Base-by-base conservation (phyloP, 2,888 invertebrate species). In the Teinopalpus imperialis region DNA sequence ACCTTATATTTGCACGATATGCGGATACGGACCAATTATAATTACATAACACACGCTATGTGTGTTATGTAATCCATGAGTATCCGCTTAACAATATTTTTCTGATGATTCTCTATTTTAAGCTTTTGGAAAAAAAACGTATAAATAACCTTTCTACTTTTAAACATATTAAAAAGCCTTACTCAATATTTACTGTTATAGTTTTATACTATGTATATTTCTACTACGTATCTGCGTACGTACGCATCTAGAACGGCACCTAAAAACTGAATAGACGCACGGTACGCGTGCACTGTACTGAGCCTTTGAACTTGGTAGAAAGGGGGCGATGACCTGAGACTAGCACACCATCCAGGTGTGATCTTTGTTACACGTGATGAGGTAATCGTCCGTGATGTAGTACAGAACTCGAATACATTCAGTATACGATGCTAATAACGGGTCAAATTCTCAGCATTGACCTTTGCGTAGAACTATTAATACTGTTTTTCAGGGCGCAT, bases 231-330 rank as follows among this genome's bases (percentile, higher is more conserved):
- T n/a, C n/a, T n/a, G n/a, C n/a, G n/a, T 43, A 6, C 1, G 18
- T 31, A 31, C 18, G 16, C 36, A 36, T 24, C 21, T 23, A 35
- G 47, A 32, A 23, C 23, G 40, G 14, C 31, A 39, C 30, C 32
- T 26, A 43, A 51, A 43, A 43, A 40, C 37, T 24, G 43, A 37
- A 40, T 49, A 49, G 45, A 16, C 7, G 13, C 16, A 30, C 14
- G 23, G 35, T 40, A 40, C 40, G 35, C 35, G 41, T 16, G 29
- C 47, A 47, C 29, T 16, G 43, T 24, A 47, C 35, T 14, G 50
- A 57, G 49, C 52, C 58, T 65, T 60, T 63, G 61, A 64, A 60
- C 59, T 56, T 57, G 55, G 56, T 59, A 56, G 54, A 48, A 48
- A 50, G 48, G 60, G n/a, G 61, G 43, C 57, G 32, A 51, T 55